These are phyloP conservation scores for Pseudochromis fuscus DNA, from an alignment of 2,797 vertebrate genomes.

Conservation along the genomic window DNA sequence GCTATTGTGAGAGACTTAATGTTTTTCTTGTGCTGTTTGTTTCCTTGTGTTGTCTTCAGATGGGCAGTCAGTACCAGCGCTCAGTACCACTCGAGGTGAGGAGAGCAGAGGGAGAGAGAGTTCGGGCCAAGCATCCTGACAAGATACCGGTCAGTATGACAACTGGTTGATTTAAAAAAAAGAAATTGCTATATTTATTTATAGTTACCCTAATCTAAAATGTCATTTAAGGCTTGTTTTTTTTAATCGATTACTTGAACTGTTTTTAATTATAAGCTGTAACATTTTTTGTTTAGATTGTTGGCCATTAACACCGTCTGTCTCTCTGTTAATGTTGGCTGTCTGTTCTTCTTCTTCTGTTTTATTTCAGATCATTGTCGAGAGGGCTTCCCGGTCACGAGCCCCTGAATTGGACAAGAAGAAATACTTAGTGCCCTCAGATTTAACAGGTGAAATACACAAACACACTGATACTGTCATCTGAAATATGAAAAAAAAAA, in stretches of 20 bases:
- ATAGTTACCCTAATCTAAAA: too few relatives aligned
- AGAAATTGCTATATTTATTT: too few relatives aligned
- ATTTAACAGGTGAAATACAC: conserved; percentile 84
- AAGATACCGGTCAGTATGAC: conserved; percentile 86
- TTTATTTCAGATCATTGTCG: conserved; percentile 87
- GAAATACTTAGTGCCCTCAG: conserved; percentile 88
- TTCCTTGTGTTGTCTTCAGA: conserved; percentile 70
- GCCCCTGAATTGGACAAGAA: conserved; percentile 89
- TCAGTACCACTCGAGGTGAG: conserved; percentile 85
- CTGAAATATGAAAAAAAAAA: background rate
- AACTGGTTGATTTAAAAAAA: background rate
- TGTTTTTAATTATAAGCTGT: too few relatives aligned
- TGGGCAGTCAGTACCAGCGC: conserved; percentile 87
- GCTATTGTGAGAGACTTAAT: conserved; percentile 51
- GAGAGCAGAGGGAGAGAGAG: conserved; percentile 86
- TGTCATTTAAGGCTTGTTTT: too few relatives aligned
- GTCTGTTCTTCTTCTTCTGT: conserved; percentile 13
- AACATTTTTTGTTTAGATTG: background rate
- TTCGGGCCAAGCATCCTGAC: conserved; percentile 87
- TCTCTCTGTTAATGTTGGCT: background rate
- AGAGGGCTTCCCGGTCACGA: conserved; percentile 83
- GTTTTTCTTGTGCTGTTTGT: too few relatives aligned
- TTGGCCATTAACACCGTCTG: background rate
- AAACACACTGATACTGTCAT: background rate
- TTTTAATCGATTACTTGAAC: too few relatives aligned